A percentile compares a stretch with the other conserved stretches of the same genome.
These are phyloP conservation scores for Prostheceraeus crozeri DNA, from an alignment of 2,888 invertebrate genomes.

Conservation along the genomic window DNA sequence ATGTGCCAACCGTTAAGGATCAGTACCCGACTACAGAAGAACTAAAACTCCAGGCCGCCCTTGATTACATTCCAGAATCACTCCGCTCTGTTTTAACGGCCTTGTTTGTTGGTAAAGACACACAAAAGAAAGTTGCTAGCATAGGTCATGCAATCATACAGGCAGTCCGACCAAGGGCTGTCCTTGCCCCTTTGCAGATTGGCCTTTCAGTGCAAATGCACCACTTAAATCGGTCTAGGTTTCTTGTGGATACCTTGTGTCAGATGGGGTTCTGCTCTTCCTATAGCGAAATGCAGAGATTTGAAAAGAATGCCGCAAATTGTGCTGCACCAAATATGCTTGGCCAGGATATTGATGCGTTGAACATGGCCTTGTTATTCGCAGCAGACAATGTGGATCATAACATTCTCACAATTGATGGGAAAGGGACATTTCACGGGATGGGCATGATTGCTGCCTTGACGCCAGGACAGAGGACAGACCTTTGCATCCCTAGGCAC, in stretches of 20 bases:
- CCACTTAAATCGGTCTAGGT: constrained; percentile 42
- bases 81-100: constrained; percentile 37
- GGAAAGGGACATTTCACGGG: constrained; percentile 43
- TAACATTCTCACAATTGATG: constrained; percentile 43
- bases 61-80: constrained; percentile 38
- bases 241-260: constrained; percentile 43
- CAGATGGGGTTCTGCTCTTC: constrained; percentile 42
- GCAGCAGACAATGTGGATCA: constrained; percentile 46
- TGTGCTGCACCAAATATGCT: constrained; percentile 36
- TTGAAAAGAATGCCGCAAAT: constrained; percentile 36
- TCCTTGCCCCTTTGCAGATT: constrained; percentile 43
- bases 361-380: constrained; percentile 41
- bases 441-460: constrained; percentile 44
- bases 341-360: constrained; percentile 34
- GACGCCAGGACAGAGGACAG: constrained; percentile 41
- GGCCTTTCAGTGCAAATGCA: constrained; percentile 43
- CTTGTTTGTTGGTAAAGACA: constrained; percentile 33
- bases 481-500: constrained; percentile 30
- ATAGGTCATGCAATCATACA: constrained; percentile 44
- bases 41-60: neutral
- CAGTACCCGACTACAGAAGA: constrained; percentile 10
- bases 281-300: constrained; percentile 42
- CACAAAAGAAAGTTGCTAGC: constrained; percentile 38
- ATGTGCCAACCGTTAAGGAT: constrained; percentile 8
- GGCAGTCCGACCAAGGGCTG: constrained; percentile 40